Conservation (phyloP, 2,797 vertebrate genomes). For the Petrocephalus schoutedeni region DNA sequence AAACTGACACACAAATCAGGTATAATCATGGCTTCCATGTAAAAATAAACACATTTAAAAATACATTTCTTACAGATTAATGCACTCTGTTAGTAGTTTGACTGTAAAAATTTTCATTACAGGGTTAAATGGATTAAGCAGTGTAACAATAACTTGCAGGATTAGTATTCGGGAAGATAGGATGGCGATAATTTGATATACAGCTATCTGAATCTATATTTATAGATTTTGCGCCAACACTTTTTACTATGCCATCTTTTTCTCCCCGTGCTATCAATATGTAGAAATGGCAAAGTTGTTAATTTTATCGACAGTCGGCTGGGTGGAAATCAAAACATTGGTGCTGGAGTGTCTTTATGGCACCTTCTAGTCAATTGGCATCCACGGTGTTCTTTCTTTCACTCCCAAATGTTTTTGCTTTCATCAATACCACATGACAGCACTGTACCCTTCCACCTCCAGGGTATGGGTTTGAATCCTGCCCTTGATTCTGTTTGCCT, state of each 20-base stretch:
- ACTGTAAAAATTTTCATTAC: background rate
- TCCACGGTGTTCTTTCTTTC: background rate
- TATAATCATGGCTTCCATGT: conserved; percentile 41
- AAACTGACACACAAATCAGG: conserved; percentile 45
- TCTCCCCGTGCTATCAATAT: background rate
- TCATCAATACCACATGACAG: background rate
- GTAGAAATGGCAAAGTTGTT: background rate
- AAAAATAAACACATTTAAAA: conserved; percentile 41
- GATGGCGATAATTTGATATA: background rate
- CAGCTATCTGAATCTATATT: background rate
- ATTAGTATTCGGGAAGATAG: background rate
- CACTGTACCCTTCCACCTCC: background rate
- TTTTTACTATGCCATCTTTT: background rate
- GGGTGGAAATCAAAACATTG: background rate
- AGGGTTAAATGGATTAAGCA: background rate
- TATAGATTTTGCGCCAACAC: background rate
- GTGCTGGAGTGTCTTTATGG: background rate
- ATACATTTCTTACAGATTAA: conserved; percentile 32
- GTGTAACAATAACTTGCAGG: background rate
- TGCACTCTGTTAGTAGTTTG: conserved; percentile 22
- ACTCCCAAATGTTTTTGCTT: background rate
- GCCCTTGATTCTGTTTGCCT: background rate
- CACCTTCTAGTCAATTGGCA: background rate
- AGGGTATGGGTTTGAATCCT: background rate
- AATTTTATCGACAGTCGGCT: background rate